A percentile compares a stretch with the other conserved stretches of the same genome.
Evolutionary conservation across 2,888 invertebrate genomes (phyloP).

Genomic region (Erebia ligea): DNA sequence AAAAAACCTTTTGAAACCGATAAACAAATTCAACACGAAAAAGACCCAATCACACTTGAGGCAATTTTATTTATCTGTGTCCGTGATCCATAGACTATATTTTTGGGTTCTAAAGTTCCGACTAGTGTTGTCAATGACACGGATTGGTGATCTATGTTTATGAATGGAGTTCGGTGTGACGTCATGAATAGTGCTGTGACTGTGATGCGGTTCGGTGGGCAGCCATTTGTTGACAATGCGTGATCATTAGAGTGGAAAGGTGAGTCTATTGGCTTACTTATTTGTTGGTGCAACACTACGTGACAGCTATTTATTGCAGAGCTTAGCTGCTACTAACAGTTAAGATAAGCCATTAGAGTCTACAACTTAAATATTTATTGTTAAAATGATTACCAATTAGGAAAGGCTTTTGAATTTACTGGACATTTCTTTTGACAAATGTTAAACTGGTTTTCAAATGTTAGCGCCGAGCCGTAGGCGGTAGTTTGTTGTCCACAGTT

Average conservation of each 20-base stretch:
- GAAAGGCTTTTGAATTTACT: background rate
- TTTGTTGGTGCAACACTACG: constrained; percentile 58
- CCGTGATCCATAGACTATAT: constrained; percentile 41
- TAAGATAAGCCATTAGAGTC: background rate
- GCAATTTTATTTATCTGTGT: constrained; percentile 40
- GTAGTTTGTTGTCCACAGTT: constrained; percentile 2
- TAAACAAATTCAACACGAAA: constrained; percentile 52
- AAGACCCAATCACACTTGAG: constrained; percentile 42
- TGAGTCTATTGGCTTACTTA: constrained; percentile 59
- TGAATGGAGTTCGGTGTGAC: constrained; percentile 81
- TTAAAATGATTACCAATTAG: background rate
- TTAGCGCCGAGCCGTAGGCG: background rate
- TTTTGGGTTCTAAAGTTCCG: constrained; percentile 31
- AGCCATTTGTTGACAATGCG: constrained; percentile 75
- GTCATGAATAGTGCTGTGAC: constrained; percentile 80
- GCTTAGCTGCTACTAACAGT: background rate
- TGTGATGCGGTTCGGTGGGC: constrained; percentile 62
- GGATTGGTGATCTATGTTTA: constrained; percentile 63
- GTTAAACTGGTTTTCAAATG: background rate
- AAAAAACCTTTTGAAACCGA: constrained; percentile 45
- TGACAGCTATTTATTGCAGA: constrained; percentile 44
- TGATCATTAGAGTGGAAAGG: constrained; percentile 78
- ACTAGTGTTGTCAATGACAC: constrained; percentile 47
- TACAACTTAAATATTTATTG: background rate
- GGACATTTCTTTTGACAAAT: constrained; percentile 8